Evolutionary conservation across 53 echinoderm and acorn worm genomes (phyloP).

Genomic region (Henricia sp.): DNA sequence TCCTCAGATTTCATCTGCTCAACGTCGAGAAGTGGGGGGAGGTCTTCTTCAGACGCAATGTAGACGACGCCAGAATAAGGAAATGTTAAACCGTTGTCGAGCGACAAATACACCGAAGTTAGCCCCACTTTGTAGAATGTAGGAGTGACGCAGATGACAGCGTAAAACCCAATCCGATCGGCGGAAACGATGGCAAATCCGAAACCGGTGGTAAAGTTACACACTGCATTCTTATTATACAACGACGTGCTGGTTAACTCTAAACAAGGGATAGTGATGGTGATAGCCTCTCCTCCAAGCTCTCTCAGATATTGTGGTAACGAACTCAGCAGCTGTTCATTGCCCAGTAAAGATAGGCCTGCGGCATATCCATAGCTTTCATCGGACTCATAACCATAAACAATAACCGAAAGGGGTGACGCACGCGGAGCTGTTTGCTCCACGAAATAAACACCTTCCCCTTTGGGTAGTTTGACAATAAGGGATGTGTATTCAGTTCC

Average conservation of each 20-base stretch:
- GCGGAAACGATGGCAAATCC: slow-evolving; percentile 21
- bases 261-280: slow-evolving; percentile 53
- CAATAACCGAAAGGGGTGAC: slow-evolving; percentile 65
- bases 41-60: too few relatives aligned
- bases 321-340: slow-evolving; percentile 39
- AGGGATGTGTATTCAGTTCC: slow-evolving; percentile 42
- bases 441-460: slow-evolving; percentile 65
- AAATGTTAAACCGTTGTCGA: slow-evolving; percentile 50
- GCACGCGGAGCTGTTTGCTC: slow-evolving; percentile 23
- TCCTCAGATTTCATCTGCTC: too few relatives aligned
- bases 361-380: slow-evolving; percentile 67
- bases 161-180: slow-evolving; percentile 25
- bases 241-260: background rate
- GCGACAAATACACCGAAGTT: slow-evolving; percentile 48
- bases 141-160: slow-evolving; percentile 58
- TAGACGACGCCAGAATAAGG: too few relatives aligned
- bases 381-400: slow-evolving; percentile 55
- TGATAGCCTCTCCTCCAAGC: too few relatives aligned
- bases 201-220: slow-evolving; percentile 34
- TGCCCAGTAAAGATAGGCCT: too few relatives aligned
- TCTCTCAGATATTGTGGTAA: too few relatives aligned
- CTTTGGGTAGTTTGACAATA: slow-evolving; percentile 50
- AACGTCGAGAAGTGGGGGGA: too few relatives aligned
- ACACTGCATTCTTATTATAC: background rate
- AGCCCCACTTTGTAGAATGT: too few relatives aligned